phyloP scores from a whole-genome alignment of 1,140 invertebrate genomes.

The Macrobrachium rosenbergii region DNA sequence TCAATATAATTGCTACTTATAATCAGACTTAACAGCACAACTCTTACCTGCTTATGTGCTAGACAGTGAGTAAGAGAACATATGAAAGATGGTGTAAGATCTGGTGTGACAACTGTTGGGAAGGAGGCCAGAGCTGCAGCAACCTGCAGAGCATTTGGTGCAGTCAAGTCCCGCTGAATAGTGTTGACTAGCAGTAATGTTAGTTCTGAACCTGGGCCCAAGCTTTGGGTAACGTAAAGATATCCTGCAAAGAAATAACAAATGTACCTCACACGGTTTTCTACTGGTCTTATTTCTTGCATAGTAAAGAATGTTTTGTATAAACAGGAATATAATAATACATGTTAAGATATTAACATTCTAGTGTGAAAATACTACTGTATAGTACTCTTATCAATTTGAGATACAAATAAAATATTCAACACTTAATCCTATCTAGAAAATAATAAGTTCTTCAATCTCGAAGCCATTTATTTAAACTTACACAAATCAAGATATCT shows the following conservation, averaged over 20 bases:
- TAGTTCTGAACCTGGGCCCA: slow-evolving; percentile 44
- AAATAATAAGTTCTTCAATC: no score
- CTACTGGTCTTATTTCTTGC: background rate
- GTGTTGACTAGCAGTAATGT: slow-evolving; percentile 53
- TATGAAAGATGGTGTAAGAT: slow-evolving; percentile 31
- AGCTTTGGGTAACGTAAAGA: slow-evolving; percentile 41
- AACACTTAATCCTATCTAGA: no score
- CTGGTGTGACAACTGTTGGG: slow-evolving; percentile 45
- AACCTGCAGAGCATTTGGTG: slow-evolving; percentile 51
- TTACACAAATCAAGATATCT: no score
- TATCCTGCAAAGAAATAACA: slow-evolving; percentile 26
- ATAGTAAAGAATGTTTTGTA: background rate
- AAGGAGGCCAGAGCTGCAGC: slow-evolving; percentile 45
- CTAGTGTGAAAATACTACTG: no score
- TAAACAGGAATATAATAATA: no score
- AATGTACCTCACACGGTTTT: background rate
- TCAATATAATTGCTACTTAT: background rate
- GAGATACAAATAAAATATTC: no score
- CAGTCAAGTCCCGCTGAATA: slow-evolving; percentile 42
- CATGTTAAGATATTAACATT: no score
- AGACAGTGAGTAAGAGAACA: slow-evolving; percentile 41
- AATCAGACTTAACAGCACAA: background rate
- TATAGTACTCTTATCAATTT: no score
- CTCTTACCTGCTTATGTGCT: slow-evolving; percentile 49
- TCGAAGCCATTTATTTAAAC: no score